Conservation (phyloP, 1,140 invertebrate species). For the Drosophila quadrilineata region DNA sequence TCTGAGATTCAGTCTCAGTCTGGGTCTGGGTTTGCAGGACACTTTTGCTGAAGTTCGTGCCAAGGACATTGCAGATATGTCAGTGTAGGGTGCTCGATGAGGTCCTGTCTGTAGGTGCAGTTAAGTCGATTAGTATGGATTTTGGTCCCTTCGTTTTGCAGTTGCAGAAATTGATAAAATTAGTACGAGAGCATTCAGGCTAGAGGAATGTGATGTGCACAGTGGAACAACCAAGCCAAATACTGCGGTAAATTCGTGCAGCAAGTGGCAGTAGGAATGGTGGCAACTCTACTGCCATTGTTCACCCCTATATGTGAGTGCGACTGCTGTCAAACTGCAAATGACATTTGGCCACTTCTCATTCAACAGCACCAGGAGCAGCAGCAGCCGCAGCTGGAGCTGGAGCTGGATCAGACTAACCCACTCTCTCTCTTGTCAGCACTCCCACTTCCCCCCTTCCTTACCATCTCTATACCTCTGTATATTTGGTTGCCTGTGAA, state of each 20-base stretch:
- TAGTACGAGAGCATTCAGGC: slow-evolving; percentile 27
- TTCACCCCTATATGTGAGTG: slow-evolving; percentile 6
- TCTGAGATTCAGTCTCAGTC: neutral
- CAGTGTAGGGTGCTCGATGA: slow-evolving; percentile 10
- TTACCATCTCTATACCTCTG: slow-evolving; percentile 7
- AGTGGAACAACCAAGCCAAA: neutral
- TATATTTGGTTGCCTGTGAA: slow-evolving; percentile 28
- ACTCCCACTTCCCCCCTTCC: slow-evolving; percentile 12
- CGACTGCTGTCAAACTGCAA: slow-evolving; percentile 60
- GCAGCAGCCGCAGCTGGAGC: too few species aligned
- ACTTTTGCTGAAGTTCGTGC: slow-evolving; percentile 44
- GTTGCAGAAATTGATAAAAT: slow-evolving; percentile 65
- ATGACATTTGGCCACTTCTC: slow-evolving; percentile 76
- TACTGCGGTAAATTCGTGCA: neutral
- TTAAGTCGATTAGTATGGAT: slow-evolving; percentile 33
- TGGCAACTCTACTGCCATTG: neutral
- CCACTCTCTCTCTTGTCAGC: slow-evolving; percentile 10
- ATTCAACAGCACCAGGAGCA: too few species aligned
- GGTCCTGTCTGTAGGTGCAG: slow-evolving; percentile 22
- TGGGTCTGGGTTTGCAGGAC: slow-evolving; percentile 28
- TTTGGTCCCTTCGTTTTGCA: slow-evolving; percentile 35
- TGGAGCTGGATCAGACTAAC: too few species aligned
- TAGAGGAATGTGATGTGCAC: neutral
- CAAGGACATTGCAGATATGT: slow-evolving; percentile 62
- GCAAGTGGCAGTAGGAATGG: too few species aligned